Base-by-base conservation (phyloP, 2,113 vertebrate genomes). In the Xenopus laevis region DNA sequence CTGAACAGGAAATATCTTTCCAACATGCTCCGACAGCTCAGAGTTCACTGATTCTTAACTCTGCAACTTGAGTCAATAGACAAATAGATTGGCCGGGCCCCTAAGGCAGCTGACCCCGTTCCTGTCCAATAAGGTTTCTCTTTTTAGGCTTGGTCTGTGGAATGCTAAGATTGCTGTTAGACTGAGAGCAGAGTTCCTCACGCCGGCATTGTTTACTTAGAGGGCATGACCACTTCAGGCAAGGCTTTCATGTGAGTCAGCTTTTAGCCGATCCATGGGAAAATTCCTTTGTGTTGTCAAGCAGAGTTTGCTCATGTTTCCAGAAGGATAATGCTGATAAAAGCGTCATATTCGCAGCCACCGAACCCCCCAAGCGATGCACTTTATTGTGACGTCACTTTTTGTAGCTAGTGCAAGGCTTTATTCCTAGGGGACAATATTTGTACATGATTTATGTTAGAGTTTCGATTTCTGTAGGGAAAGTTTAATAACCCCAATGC, bases 251-350 rank as follows among this genome's bases (percentile, higher is more conserved):
- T 90, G 87, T 91, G 89, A 89, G 87, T 89, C 89, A 89, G 88
- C 86, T 88, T 87, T 91, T 75, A 86, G 87, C 82, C 86, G 86
- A 89, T 86, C 87, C 90, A 87, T 90, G 90, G 90, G 89, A 92
- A 92, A 89, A 92, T 92, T 90, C 90, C 86, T 90, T 82, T 82
- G 84, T 87, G 89, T 90, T 90, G 90, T 90, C 85, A 92, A 88
- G 90, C 89, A 86, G 86, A 83, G 81, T 85, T 89, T 84, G 81
- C 80, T 85, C 75, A 78, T 82, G 82, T 81, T 86, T 89, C 87
- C 84, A 85, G 86, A 87, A 46, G 83, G 81, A 84, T 89, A 89
- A 90, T 88, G 85, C 20, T 0, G 70, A 68, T 79, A 80, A 87
- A 84, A 82, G 75, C 33, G 33, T 9, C 33, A 7, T 40, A 40